Base-by-base conservation (phyloP, 2,888 invertebrate genomes). In the Phortica magna region DNA sequence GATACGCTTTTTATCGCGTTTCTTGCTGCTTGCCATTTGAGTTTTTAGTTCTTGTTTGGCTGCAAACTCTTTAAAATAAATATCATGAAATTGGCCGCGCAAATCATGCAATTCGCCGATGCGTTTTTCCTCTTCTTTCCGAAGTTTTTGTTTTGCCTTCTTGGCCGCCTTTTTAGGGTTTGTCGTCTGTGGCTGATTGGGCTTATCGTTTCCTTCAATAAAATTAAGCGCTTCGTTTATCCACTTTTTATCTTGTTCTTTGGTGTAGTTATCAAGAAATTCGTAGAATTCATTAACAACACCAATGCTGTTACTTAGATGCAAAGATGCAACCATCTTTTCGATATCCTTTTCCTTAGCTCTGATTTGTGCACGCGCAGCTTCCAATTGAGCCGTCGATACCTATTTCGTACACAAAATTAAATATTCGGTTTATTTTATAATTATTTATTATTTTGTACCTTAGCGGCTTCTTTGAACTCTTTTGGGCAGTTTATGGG, bases 111-210 rank as follows among this genome's bases (percentile, higher is more conserved):
- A 80, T 75, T 92, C 92, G 48, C 85, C 84, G 9, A 92, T 89
- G 31, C 91, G 89, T 72, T 91, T 92, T 61, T 89, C 89, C 80
- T 92, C 92, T 71, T 91, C 91, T 77, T 90, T 91, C 73, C 92
- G 91, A 80, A 91, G 89, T 81, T 90, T 91, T 76, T 92, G 92
- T 73, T 92, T 92, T 0, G 91, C 91, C 76, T 91, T 92, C 65
- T 92, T 92, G 5, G 92, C 92, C 0, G 92, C 91, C 76, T 92
- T 92, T 77, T 92, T 92, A 4, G 91, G 91, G 79, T 90, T 91
- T 5, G 84, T 75, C 3, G 91, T 88, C 65, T 90, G 89, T n/a
- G 90, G 91, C 75, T 90, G 90, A 1, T 83, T 80, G 1, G 89
- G 83, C 19, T 86, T 79, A 19, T 81, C 81, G 10, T 68, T 83